Conservation (phyloP, 2,888 invertebrate species). For the Drosophila trichaetosa region DNA sequence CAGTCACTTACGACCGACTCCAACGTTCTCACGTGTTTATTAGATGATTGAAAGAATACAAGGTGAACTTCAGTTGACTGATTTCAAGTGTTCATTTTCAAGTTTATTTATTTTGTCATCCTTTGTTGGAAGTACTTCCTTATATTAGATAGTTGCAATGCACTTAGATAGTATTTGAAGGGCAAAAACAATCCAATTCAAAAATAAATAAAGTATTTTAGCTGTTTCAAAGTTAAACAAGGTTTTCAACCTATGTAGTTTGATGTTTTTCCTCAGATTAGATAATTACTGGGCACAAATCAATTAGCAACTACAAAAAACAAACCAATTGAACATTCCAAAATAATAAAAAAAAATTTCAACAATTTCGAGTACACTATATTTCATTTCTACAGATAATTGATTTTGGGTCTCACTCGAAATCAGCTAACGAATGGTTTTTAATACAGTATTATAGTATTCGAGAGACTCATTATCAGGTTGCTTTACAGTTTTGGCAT, state of each 20-base stretch:
- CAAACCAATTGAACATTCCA: slow-evolving; percentile 12
- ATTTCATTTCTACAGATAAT: slow-evolving; percentile 6
- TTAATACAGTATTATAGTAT: neutral
- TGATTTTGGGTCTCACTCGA: neutral
- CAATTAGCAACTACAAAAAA: neutral
- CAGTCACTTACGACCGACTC: neutral
- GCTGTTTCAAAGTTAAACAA: neutral
- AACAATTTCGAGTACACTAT: slow-evolving; percentile 3
- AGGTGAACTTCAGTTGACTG: neutral
- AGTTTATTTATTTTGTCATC: neutral
- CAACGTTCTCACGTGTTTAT: neutral
- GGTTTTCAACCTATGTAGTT: neutral
- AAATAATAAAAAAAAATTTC: neutral
- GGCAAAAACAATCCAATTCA: slow-evolving; percentile 4
- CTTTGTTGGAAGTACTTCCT: neutral
- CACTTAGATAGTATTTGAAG: neutral
- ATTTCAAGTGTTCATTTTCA: neutral
- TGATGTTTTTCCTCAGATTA: neutral
- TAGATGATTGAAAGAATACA: neutral
- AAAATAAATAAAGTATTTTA: neutral
- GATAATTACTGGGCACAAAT: neutral
- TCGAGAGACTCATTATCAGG: slow-evolving; percentile 38
- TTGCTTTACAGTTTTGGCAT: slow-evolving; percentile 29
- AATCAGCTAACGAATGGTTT: slow-evolving; percentile 3
- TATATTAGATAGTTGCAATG: neutral